Conservation (phyloP, 2,888 invertebrate genomes). For the Aleiodes leptofemur region DNA sequence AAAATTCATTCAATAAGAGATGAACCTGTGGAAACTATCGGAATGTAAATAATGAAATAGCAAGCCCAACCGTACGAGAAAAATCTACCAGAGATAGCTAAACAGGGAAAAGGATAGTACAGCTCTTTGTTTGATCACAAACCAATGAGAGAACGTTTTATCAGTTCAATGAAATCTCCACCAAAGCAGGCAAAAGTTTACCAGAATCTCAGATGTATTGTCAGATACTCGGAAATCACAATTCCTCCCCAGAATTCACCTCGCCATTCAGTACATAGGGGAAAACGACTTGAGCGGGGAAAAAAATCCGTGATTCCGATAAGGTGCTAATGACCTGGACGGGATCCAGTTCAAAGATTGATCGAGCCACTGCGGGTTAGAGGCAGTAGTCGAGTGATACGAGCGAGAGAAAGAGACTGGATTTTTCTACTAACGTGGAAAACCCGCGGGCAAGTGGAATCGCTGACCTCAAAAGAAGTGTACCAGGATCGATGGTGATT, state of each 20-base stretch:
- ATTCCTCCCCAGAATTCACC: conserved; percentile 29
- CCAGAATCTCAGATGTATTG: not conserved
- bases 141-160: too few relatives aligned
- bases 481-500: conserved; percentile 2
- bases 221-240: conserved; percentile 45
- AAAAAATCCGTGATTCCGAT: conserved; percentile 57
- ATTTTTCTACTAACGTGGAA: conserved; percentile 18
- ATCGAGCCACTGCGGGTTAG: conserved; percentile 51
- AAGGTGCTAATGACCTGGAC: conserved; percentile 60
- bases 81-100: too few relatives aligned
- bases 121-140: too few relatives aligned
- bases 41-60: too few relatives aligned
- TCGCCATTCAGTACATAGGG: conserved; percentile 22
- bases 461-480: conserved; percentile 50
- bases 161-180: conserved; percentile 40
- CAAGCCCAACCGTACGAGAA: too few relatives aligned
- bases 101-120: not conserved
- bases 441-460: conserved; percentile 48
- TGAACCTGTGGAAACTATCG: too few relatives aligned
- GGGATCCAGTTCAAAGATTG: conserved; percentile 57
- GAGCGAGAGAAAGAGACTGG: conserved; percentile 26
- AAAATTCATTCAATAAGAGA: too few relatives aligned
- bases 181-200: conserved; percentile 26
- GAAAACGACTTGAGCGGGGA: conserved; percentile 39
- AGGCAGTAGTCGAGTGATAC: not conserved